These are phyloP conservation scores for Ispidina lecontei DNA, from an alignment of 2,797 vertebrate genomes.

Conservation along the genomic window DNA sequence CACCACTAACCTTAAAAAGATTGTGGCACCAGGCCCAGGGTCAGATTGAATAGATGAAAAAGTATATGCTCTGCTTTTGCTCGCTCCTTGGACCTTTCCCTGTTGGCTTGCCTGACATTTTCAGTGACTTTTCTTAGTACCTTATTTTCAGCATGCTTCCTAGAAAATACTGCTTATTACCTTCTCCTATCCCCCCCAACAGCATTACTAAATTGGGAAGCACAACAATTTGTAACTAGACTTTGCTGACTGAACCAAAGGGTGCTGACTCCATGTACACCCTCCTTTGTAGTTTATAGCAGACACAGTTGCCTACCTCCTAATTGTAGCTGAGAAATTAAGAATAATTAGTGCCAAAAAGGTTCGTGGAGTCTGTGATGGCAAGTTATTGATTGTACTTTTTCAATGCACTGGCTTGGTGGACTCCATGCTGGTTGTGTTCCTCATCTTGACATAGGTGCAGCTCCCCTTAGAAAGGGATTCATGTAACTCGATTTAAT, in stretches of 20 bases:
- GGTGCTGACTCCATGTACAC: rapidly evolving
- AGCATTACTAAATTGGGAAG: neutral
- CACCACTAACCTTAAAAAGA: constrained; percentile 80
- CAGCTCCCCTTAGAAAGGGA: neutral
- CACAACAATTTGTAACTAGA: constrained; percentile 23
- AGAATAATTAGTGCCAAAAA: neutral
- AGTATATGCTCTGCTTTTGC: constrained; percentile 67
- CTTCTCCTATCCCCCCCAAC: neutral
- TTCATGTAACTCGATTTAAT: neutral
- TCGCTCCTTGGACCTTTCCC: constrained; percentile 75
- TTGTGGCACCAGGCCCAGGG: constrained; percentile 76
- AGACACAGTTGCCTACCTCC: neutral
- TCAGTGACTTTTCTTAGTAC: constrained; percentile 74
- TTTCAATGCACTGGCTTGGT: neutral
- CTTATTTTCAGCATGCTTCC: constrained; percentile 73
- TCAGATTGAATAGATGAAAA: constrained; percentile 79
- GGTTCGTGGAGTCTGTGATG: neutral
- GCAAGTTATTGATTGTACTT: neutral
- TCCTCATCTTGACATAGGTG: neutral
- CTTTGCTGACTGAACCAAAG: neutral
- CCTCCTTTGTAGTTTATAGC: rapidly evolving
- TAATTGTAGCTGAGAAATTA: neutral
- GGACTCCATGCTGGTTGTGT: neutral
- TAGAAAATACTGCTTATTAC: constrained; percentile 72
- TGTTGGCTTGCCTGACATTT: constrained; percentile 77